phyloP scores from a whole-genome alignment of 2,888 invertebrate genomes.

The Geophilus truncorum region DNA sequence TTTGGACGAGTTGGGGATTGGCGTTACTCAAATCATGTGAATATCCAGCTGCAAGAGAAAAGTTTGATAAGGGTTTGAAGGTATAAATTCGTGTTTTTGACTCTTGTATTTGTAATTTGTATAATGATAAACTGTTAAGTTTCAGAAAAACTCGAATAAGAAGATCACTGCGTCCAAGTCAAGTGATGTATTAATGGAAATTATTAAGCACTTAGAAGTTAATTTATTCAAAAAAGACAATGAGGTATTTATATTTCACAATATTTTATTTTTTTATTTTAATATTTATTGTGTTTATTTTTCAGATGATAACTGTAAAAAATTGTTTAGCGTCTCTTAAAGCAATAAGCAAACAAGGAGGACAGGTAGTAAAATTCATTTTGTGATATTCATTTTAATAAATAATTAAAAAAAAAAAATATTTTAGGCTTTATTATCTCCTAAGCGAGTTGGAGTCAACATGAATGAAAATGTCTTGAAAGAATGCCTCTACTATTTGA shows the following conservation, averaged over 20 bases:
- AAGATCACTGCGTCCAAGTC: background rate
- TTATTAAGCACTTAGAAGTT: slow-evolving; percentile 35
- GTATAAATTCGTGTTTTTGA: background rate
- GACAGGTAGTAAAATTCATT: background rate
- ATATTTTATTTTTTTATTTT: background rate
- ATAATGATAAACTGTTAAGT: background rate
- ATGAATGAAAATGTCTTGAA: slow-evolving; percentile 46
- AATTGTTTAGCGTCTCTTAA: background rate
- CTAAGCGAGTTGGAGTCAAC: background rate
- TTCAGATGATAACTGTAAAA: background rate
- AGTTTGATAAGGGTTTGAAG: slow-evolving; percentile 59
- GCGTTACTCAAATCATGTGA: slow-evolving; percentile 73
- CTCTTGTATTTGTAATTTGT: background rate
- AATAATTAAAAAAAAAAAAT: background rate
- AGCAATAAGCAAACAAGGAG: background rate
- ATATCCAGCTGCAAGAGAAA: slow-evolving; percentile 68
- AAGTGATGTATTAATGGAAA: slow-evolving; percentile 30
- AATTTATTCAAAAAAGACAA: slow-evolving; percentile 19
- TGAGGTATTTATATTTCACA: background rate
- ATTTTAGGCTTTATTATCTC: slow-evolving; percentile 19
- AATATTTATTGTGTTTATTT: no score
- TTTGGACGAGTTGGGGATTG: slow-evolving; percentile 84
- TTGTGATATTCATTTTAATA: background rate
- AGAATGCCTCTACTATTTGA: slow-evolving; percentile 76
- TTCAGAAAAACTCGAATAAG: background rate